Base-by-base conservation (phyloP, 2,888 invertebrate genomes). In the Phortica magna region DNA sequence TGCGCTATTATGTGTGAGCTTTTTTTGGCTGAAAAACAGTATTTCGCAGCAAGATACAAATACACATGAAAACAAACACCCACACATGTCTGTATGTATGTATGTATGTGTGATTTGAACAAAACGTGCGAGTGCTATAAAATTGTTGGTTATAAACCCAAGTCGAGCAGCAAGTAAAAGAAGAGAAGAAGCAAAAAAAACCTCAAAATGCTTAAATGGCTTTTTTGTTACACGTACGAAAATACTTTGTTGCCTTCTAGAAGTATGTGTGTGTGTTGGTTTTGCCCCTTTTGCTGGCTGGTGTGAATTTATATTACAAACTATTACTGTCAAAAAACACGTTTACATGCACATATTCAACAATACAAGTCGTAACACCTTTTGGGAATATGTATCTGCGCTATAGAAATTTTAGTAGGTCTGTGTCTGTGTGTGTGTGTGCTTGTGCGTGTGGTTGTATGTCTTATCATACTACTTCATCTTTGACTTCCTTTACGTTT, bases 241-340 rank as follows among this genome's bases (percentile, higher is more conserved):
- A 85, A 88, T 88, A 88, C 89, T 85, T 85, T 85, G 85, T 85
- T 88, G 89, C 86, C 71, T 55, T 67, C 17, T 31, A 22, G n/a
- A 14, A 53, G 12, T 71, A 22, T 55, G 41, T 57, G 7, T 83
- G 78, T 83, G 78, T 82, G 81, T 78, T 79, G 67, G 81, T 85
- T 80, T 31, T 84, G 88, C 79, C 82, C 78, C 42, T 41, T 14
- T 67, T 84, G 82, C 83, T 81, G 81, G 82, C 82, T 83, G 86
- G 85, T 85, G 85, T 85, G 85, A 85, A 85, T 88, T 85, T 85
- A 87, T 85, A 85, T 85, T 86, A 89, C 89, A 89, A 86, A 86
- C 85, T 88, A 86, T 86, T 88, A 89, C 89, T 86, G 85, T 86
- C 85, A 89, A 88, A 86, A 88, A 86, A 88, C 89, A 88, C 89